Base-by-base conservation (phyloP, 2,888 invertebrate genomes). In the Caenorhabditis sinica region DNA sequence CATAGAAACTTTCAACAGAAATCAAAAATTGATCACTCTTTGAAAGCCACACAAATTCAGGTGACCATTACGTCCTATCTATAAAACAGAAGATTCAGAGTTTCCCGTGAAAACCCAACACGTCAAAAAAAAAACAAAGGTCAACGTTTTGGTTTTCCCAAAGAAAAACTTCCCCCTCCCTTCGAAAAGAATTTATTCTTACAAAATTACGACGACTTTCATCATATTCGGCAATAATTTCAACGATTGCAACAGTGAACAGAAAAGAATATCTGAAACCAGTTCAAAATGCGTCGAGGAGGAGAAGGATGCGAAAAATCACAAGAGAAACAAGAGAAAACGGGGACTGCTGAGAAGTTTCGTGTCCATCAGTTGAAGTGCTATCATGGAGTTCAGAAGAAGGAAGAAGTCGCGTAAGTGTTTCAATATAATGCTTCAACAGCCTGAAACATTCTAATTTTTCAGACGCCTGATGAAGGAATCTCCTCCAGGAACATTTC, bases 311-410 rank as follows among this genome's bases (percentile, higher is more conserved):
- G 51, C 5, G 71, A 69, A 17, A 51, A 30, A 43, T 79, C 63
- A 3, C 53, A 65, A 11, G 71, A 80, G 36, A 72, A 80, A 43
- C 56, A 65, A 15, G 79, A 79, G 56, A 80, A 68, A 25, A 66
- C 60, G 17, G 25, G 43, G 6, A 28, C 69, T 15, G 56, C 28
- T 43, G 36, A 25, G 33, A 76, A 77, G 3, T 25, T 40, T 36
- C 60, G 68, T 0, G 65, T 82, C 5, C 63, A 76, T 8, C 63
- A 73, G 51, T 43, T 73, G 23, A 77, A 60, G 51, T 83, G 73
- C 61, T 83, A 83, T 40, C 83, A 83, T 40, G 83, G 83, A 20
- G 83, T 83, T 11, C 77, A 71, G 65, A 82, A 69, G 63, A 84
- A 83, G 33, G 73, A 77, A 20, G 83, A 83, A 61, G 58, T 65